Conservation (phyloP, 2,797 vertebrate species). For the Pseudotriccus pelzelni region DNA sequence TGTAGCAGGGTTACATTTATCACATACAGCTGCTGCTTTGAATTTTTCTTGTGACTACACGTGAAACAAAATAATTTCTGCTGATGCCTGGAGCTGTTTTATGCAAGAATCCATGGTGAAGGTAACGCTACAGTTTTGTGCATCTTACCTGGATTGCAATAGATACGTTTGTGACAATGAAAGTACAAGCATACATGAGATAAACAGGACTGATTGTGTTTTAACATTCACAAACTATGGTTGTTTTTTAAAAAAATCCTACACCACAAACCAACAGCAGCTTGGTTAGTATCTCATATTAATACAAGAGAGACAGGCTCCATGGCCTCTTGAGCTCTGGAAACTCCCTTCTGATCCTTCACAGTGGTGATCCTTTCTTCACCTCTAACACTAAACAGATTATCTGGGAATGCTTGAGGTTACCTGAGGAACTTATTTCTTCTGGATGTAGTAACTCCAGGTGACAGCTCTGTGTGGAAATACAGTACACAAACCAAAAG, state of each 20-base stretch:
- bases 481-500: not conserved
- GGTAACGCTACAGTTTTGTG: not conserved
- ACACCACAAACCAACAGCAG: not conserved
- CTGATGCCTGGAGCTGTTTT: not conserved
- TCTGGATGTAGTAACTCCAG: not conserved
- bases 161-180: not conserved
- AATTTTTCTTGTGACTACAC: not conserved
- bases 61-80: not conserved
- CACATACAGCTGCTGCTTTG: not conserved
- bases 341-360: not conserved
- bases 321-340: rapidly evolving
- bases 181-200: not conserved
- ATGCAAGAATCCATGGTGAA: not conserved
- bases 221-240: not conserved
- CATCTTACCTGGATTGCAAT: not conserved
- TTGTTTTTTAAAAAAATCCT: not conserved
- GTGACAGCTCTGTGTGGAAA: not conserved
- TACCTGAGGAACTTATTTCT: not conserved
- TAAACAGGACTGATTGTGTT: not conserved
- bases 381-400: not conserved
- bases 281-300: not conserved
- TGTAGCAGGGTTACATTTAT: not conserved
- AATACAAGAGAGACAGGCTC: not conserved
- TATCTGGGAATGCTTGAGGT: not conserved
- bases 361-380: not conserved